phyloP scores from a whole-genome alignment of 2,113 vertebrate genomes.

The Lampris incognitus region DNA sequence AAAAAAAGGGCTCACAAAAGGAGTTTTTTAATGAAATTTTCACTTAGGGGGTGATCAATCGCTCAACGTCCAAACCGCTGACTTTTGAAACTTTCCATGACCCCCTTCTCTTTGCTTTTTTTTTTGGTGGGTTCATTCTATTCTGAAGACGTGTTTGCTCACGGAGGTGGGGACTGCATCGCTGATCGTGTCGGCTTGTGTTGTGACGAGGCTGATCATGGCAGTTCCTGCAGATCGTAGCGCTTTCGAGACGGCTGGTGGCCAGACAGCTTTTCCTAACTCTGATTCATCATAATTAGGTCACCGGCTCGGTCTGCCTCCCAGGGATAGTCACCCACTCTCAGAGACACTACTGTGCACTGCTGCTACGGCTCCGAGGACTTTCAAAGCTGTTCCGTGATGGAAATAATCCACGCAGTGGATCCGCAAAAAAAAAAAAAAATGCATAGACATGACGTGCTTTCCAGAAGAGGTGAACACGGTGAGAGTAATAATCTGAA shows the following conservation, averaged over 20 bases:
- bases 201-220: constrained; percentile 26
- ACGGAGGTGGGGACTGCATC: constrained; percentile 6
- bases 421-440: constrained; percentile 27
- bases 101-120: not conserved
- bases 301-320: constrained; percentile 62
- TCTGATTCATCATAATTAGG: constrained; percentile 75
- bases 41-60: not conserved
- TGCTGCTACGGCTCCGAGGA: not conserved
- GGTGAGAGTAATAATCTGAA: constrained; percentile 43
- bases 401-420: constrained; percentile 19
- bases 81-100: constrained; percentile 2
- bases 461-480: constrained; percentile 35
- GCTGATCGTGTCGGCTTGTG: constrained; percentile 36
- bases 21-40: not conserved
- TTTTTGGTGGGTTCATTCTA: not conserved
- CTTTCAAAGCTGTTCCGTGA: constrained; percentile 31
- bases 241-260: constrained; percentile 63
- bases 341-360: constrained; percentile 9
- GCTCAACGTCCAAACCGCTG: not conserved
- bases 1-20: not conserved
- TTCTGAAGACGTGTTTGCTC: not conserved
- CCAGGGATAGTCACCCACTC: constrained; percentile 48
- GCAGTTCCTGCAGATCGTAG: constrained; percentile 48
- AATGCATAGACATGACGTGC: constrained; percentile 22
- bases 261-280: constrained; percentile 60